Evolutionary conservation across 2,113 vertebrate species (phyloP), one percentile per base, ranked within the genome.

Genomic region (Saguinus imperator): DNA sequence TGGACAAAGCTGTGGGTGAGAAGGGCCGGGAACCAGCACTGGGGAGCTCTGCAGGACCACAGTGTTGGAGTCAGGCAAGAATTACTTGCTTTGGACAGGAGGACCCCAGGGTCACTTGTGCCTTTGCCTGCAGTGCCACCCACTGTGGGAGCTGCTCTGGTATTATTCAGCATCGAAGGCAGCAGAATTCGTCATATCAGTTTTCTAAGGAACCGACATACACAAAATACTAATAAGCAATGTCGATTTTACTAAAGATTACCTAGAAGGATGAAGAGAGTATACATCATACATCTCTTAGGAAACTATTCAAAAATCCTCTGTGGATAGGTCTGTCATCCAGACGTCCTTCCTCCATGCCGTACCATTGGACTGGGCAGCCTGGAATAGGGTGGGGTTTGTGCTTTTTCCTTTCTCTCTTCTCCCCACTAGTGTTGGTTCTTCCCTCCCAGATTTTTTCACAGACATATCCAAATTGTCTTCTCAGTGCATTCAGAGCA

Each of bases 171-270:
- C 40, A 50, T 48, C 48, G 1, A 1, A 70, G 6, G 27, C 45
- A 66, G 66, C 61, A 64, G 27, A 87, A 58, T 32, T 76, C 13
- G 6, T 16, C n/a, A 35, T n/a, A 20, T 40, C 43, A 35, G 29
- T 89, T 95, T 93, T 75, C 93, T 81, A 68, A 58, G 68, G 76
- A 87, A 61, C 29, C 20, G 23, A 27, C 68, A 76, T 58, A 68
- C 25, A 66, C 40, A 16, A 90, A 61, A 61, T 35, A 57, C 52
- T 40, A n/a, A 70, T 20, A 82, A 58, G 40, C 13, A 32, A 45
- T 14, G 10, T 35, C 37, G 4, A 64, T 29, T 82, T 77, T 50
- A 43, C 70, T 55, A 17, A 87, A n/a, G 48, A 21, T 83, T 55
- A 43, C 13, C 9, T 1, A 25, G 8, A 40, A 57, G 8, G 58